phyloP scores from a whole-genome alignment of 2,113 vertebrate genomes.

The Barbus barbus region DNA sequence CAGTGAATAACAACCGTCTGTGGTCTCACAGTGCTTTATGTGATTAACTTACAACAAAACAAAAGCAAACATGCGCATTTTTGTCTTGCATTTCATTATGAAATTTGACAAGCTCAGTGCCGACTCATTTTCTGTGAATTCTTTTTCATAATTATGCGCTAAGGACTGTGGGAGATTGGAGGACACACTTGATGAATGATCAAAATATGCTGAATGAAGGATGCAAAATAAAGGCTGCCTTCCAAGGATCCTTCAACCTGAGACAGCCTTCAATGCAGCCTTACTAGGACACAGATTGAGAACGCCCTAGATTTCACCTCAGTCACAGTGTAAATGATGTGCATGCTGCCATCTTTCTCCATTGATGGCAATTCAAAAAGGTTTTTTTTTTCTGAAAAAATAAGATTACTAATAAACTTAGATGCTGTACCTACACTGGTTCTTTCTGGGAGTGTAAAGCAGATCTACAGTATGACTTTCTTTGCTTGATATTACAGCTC shows the following conservation, averaged over 20 bases:
- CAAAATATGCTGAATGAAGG: background rate
- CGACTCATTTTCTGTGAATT: background rate
- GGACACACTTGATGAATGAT: background rate
- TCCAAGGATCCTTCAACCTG: background rate
- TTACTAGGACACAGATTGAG: background rate
- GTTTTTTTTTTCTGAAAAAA: background rate
- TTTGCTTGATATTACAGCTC: background rate
- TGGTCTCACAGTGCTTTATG: background rate
- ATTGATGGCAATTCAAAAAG: background rate
- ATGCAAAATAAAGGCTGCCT: background rate
- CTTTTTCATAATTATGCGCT: background rate
- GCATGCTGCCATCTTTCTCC: background rate
- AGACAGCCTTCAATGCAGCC: background rate
- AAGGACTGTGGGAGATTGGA: background rate
- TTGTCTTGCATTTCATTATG: background rate
- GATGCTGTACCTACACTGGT: background rate
- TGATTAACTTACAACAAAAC: background rate
- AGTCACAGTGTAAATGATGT: background rate
- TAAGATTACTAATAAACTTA: background rate
- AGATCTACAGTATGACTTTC: background rate
- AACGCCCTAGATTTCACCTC: background rate
- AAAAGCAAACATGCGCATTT: background rate
- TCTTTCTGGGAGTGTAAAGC: background rate
- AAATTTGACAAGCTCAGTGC: background rate
- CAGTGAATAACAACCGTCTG: background rate